phyloP scores from a whole-genome alignment of 2,888 invertebrate species.

The Sminthurides aquaticus region DNA sequence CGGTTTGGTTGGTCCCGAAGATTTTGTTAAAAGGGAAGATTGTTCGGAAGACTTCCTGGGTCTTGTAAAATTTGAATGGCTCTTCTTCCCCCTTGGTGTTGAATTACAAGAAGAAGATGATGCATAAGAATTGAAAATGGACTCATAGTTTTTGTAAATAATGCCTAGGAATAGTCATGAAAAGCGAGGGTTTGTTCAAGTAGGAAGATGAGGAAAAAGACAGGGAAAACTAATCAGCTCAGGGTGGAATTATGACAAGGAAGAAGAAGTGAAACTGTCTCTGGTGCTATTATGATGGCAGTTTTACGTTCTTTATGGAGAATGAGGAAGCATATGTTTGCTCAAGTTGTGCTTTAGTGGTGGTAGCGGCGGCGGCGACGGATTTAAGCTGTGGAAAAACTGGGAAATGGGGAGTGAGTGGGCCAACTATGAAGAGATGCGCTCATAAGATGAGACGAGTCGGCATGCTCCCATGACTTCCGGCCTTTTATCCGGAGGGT shows the following conservation, averaged over 20 bases:
- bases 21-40: too few species aligned
- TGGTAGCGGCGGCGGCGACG: conserved; percentile 6
- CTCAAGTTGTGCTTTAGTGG: conserved; percentile 10
- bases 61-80: not conserved
- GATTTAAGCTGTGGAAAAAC: conserved; percentile 16
- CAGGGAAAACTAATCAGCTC: not conserved
- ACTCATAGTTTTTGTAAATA: not conserved
- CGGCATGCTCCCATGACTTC: conserved; percentile 18
- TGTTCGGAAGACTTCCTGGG: not conserved
- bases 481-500: conserved; percentile 12
- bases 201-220: not conserved
- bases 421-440: not conserved
- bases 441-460: conserved; percentile 3
- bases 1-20: too few species aligned
- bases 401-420: conserved; percentile 5
- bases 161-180: not conserved
- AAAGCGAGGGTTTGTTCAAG: not conserved
- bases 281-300: not conserved
- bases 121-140: not conserved
- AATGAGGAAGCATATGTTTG: conserved; percentile 1
- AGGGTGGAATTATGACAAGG: not conserved
- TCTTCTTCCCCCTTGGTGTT: not conserved
- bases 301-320: not conserved
- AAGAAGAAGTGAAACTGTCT: not conserved
- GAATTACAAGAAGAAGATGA: not conserved